Evolutionary conservation across 2,888 invertebrate species (phyloP).

Genomic region (Macrosoma leucophasiata): DNA sequence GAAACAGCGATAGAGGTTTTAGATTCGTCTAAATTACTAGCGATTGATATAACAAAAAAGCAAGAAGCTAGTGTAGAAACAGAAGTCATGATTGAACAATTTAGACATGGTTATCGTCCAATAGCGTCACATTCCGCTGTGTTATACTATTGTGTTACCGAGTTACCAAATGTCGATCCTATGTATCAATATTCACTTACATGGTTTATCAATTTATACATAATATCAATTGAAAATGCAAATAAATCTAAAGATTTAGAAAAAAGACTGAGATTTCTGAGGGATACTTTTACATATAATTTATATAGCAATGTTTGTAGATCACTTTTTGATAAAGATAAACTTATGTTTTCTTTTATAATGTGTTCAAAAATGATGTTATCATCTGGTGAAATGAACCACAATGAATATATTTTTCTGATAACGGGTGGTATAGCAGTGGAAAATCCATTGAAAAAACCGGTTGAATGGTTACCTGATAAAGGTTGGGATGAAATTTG

Average conservation of each 20-base stretch:
- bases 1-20: conserved; percentile 91
- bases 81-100: conserved; percentile 84
- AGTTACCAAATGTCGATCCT: conserved; percentile 88
- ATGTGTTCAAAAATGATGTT: conserved; percentile 83
- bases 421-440: conserved; percentile 85
- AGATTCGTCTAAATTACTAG: conserved; percentile 88
- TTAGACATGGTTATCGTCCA: conserved; percentile 83
- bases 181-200: conserved; percentile 92
- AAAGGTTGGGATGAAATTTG: conserved; percentile 89
- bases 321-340: conserved; percentile 91
- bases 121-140: conserved; percentile 88
- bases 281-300: conserved; percentile 85
- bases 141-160: conserved; percentile 88
- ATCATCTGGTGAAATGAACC: conserved; percentile 73
- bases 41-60: conserved; percentile 88
- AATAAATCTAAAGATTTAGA: conserved; percentile 83
- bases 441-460: conserved; percentile 79
- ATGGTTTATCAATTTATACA: conserved; percentile 91
- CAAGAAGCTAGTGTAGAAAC: conserved; percentile 86
- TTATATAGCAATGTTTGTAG: conserved; percentile 87
- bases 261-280: conserved; percentile 80
- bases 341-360: conserved; percentile 87
- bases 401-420: conserved; percentile 80
- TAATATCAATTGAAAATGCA: conserved; percentile 84
- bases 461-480: conserved; percentile 81